Evolutionary conservation across 2,888 invertebrate genomes (phyloP).

Genomic region (Dendrolimus houi): DNA sequence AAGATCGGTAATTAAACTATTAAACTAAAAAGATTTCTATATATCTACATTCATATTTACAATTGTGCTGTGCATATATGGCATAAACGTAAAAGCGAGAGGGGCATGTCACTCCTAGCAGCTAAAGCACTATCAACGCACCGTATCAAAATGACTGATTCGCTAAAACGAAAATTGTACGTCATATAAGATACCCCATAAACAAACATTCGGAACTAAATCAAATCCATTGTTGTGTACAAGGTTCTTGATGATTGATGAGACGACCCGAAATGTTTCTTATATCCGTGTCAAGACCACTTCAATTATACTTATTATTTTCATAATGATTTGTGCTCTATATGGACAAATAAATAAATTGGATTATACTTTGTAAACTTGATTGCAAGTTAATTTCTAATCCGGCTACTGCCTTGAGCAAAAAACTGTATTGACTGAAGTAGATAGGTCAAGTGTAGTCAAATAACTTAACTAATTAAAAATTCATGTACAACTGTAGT

Average conservation of each 20-base stretch:
- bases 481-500: too few species aligned
- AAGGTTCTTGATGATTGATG: slow-evolving; percentile 39
- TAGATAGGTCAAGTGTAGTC: too few species aligned
- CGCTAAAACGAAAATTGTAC: background rate
- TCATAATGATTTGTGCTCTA: slow-evolving; percentile 13
- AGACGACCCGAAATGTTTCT: slow-evolving; percentile 39
- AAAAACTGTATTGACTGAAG: too few species aligned
- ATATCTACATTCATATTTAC: too few species aligned
- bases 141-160: too few species aligned
- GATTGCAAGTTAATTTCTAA: background rate
- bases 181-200: slow-evolving; percentile 1
- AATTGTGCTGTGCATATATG: too few species aligned
- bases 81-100: too few species aligned
- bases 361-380: background rate
- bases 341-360: background rate
- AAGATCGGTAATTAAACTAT: too few species aligned
- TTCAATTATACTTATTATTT: slow-evolving; percentile 30
- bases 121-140: too few species aligned
- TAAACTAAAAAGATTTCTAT: too few species aligned
- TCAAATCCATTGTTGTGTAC: slow-evolving; percentile 7
- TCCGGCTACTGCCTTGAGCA: background rate
- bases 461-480: too few species aligned
- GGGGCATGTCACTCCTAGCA: too few species aligned
- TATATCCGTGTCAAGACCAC: slow-evolving; percentile 40
- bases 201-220: slow-evolving; percentile 7